A percentile compares a stretch with the other conserved stretches of the same genome.
These are phyloP conservation scores for Elysia crispata DNA, from an alignment of 2,888 invertebrate species.

Conservation along the genomic window DNA sequence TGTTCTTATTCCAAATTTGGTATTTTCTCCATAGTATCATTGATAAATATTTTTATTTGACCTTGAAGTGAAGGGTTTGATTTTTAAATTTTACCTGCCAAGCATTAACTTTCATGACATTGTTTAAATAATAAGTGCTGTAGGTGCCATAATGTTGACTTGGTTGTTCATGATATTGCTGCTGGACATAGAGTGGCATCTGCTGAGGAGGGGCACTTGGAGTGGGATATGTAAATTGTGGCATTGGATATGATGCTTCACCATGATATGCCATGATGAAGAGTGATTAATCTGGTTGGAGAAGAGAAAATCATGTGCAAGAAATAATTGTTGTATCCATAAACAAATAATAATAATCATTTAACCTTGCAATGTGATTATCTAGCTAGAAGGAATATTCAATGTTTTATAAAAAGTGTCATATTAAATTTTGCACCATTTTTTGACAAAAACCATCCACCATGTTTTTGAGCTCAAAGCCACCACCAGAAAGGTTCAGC, in stretches of 20 bases:
- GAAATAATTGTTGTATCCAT: too few relatives aligned
- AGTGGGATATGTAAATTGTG: slow-evolving; percentile 31
- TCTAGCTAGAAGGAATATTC: too few relatives aligned
- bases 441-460: too few relatives aligned
- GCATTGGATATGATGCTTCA: slow-evolving; percentile 5
- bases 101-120: slow-evolving; percentile 62
- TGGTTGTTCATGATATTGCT: slow-evolving; percentile 55
- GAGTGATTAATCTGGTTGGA: too few relatives aligned
- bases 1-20: not conserved
- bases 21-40: not conserved
- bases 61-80: not conserved
- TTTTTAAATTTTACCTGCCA: slow-evolving; percentile 60
- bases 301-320: too few relatives aligned
- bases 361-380: too few relatives aligned
- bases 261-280: not conserved
- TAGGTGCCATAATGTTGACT: slow-evolving; percentile 65
- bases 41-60: not conserved
- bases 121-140: slow-evolving; percentile 60
- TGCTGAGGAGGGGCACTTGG: slow-evolving; percentile 44
- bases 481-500: too few relatives aligned
- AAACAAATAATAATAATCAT: too few relatives aligned
- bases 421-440: too few relatives aligned
- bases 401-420: too few relatives aligned
- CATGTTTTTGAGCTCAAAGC: too few relatives aligned
- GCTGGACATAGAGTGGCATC: slow-evolving; percentile 16